Base-by-base conservation (phyloP, 2,888 invertebrate species). In the Auanema sp. region DNA sequence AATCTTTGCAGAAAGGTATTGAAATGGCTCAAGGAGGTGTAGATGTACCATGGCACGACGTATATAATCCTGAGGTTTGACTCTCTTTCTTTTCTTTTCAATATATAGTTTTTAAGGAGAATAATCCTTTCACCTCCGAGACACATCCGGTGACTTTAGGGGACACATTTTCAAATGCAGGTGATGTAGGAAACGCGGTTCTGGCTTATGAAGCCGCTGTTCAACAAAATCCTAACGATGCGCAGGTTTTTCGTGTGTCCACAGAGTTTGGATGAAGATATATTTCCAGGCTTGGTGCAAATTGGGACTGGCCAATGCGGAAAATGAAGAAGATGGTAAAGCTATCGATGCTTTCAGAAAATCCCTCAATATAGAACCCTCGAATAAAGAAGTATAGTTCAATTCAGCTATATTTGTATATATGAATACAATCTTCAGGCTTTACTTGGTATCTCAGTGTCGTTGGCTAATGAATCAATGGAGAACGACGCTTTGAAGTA, bases 151-250 rank as follows among this genome's bases (percentile, higher is more conserved):
- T 74, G 42, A 53, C 41, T 0, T 66, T 69, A 42, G 81, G 78
- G 0, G 65, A 72, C 40, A 56, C 54, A 21, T 60, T 76, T 40
- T 68, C 96, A 71, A 89, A 89, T 78, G 89, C 89, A 76, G 95
- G 95, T 11, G 96, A 97, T 85, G 88, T 97, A 72, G 93, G 96
- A 40, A 92, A 93, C 76, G 97, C 98, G 16, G 94, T 95, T 0
- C 86, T 97, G 25, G 91, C 94, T 81, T 97, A 98, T 86, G 98
- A 98, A 86, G 92, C 93, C 57, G 95, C 96, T 11, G 93, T 90
- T 2, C 76, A 73, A 65, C 68, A 75, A 41, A 74, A 82, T 68
- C 79, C 79, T 0, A 63, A 68, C 10, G 77, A 83, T 65, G 76
- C 80, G 5, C 54, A 79, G 53, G 72, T 71, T 24, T 58, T 68